Base-by-base conservation (phyloP, 2,113 vertebrate species). In the Charina bottae region DNA sequence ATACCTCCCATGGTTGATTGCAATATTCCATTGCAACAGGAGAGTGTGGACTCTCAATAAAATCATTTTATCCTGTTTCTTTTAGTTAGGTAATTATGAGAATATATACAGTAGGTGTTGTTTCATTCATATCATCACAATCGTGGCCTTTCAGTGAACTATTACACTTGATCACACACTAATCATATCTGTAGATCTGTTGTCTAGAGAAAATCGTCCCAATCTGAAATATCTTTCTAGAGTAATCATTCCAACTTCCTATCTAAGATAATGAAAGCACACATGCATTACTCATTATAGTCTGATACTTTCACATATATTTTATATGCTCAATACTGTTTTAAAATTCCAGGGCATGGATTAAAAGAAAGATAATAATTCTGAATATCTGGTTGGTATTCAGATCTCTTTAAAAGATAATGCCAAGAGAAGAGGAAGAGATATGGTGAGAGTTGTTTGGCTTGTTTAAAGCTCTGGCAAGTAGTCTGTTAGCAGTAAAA, bases 401-500 rank as follows among this genome's bases (percentile, higher is more conserved):
- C 33, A 28, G 17, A 3, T 19, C 49, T 78, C 49, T 78, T 42
- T 83, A 86, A 55, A 37, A 60, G 37, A 37, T 60, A 37, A 90
- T 33, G 83, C 60, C 92, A 11, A 87, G 88, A 83, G 54, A 84
- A 68, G 33, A 87, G 49, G 0, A 0, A 86, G 94, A 94, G 92
- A 33, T 49, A 49, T 21, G n/a, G 55, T 60, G 19, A 46, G 64
- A n/a, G n/a, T 49, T 54, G 84, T 89, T 85, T 64, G 64, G 54
- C 37, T n/a, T 58, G 0, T 83, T 93, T 89, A 54, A 68, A 83
- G 83, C 64, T 92, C 55, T 1, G 53, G 19, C 89, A 12, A 83
- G 58, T 88, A 90, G 42, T 92, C 88, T 83, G 92, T 89, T 91
- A 89, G 15, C 23, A 93, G 85, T 59, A 83, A 89, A 94, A 90